Evolutionary conservation across 1,140 invertebrate species (phyloP), one percentile per base, ranked within the genome.

Genomic region (Conus ventricosus): DNA sequence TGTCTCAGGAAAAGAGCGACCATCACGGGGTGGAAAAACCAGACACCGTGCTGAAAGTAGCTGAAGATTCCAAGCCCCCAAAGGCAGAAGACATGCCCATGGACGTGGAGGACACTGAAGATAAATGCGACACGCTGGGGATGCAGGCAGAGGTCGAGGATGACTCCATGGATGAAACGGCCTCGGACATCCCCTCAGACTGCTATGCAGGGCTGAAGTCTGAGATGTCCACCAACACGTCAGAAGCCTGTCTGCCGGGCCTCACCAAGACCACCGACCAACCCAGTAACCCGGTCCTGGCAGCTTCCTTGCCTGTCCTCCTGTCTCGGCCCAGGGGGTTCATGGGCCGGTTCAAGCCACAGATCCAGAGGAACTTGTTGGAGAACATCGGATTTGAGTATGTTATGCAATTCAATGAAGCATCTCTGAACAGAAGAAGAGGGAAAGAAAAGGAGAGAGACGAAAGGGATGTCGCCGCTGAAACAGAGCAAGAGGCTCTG

Each of bases 361-460:
- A 98, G 93, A 97, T 98, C 95, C 98, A 98, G 95, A 98, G 98
- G 94, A 97, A 98, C 95, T 95, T 99, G 27, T 95, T 99, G 54
- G 98, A 99, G 95, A 98, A 97, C 91, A 98, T 98, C 95, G 98
- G 98, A 5, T 98, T 99, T 95, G 98, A 99, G 94, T 96, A 99
- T 90, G 98, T 99, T 7, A 98, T 99, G 98, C 98, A 99, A 95
- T 99, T 98, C 94, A 98, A 98, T 95, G 98, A 99, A 94, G 97
- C 97, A 93, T 97, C 98, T 93, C 97, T 98, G 93, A 86, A 60
- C 82, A 97, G 89, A 96, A 97, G 88, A 95, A 90, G 84, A 27
- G 90, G 91, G n/a, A 91, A 89, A 39, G 91, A 91, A 80, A 91
- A 91, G 51, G 91, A 93, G 23, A 90, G 92, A 81, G 90, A 92